Conservation (phyloP, 2,797 vertebrate genomes). For the Myiothlypis chrysogaster region DNA sequence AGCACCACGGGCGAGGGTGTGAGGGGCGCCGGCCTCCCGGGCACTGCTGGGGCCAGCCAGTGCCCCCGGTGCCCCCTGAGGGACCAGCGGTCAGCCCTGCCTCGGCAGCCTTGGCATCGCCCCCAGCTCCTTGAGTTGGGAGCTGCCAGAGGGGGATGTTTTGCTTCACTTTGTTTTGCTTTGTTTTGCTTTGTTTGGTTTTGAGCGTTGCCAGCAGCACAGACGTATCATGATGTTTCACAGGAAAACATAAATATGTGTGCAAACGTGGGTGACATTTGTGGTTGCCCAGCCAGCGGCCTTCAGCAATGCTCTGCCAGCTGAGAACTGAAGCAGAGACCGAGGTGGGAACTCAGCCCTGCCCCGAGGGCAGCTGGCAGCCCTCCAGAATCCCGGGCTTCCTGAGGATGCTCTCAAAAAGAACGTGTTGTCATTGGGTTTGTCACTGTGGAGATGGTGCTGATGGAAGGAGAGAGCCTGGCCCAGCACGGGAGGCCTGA, state of each 20-base stretch:
- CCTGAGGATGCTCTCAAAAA: not conserved
- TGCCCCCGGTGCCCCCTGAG: not conserved
- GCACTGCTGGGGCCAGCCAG: not conserved
- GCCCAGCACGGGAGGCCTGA: not conserved
- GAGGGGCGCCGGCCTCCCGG: fast-evolving
- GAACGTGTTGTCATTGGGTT: not conserved
- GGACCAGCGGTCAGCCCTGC: not conserved
- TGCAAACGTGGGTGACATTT: not conserved
- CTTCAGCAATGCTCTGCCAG: not conserved
- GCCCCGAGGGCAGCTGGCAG: not conserved
- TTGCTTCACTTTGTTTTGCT: not conserved
- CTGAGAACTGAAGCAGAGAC: not conserved
- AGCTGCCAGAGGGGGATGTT: not conserved
- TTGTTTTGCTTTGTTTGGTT: not conserved
- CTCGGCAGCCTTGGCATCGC: not conserved
- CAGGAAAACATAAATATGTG: not conserved
- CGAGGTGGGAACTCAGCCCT: not conserved
- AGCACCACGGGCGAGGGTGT: fast-evolving
- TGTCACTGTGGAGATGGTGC: not conserved
- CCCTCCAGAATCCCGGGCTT: not conserved
- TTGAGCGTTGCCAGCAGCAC: not conserved
- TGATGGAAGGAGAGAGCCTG: not conserved
- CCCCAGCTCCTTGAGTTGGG: not conserved
- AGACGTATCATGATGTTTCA: not conserved
- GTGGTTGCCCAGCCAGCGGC: not conserved